phyloP scores from a whole-genome alignment of 2,888 invertebrate species.

The Gibbula magus region DNA sequence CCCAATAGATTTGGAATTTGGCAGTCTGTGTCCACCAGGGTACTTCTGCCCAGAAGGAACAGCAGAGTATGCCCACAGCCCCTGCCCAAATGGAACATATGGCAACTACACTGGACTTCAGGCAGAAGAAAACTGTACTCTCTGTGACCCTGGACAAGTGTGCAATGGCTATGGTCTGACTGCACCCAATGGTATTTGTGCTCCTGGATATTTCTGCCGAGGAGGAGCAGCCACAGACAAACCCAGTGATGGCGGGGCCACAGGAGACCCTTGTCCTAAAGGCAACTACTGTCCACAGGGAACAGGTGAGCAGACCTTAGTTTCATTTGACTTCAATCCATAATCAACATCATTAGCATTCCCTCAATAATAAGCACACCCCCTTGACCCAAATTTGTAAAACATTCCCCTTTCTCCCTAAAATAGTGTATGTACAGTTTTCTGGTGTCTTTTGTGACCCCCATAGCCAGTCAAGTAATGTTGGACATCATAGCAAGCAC shows the following conservation, averaged over 20 bases:
- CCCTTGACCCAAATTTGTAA: too few relatives aligned
- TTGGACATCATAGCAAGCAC: too few relatives aligned
- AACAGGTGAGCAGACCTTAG: constrained; percentile 52
- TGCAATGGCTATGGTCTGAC: constrained; percentile 67
- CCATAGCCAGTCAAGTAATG: too few relatives aligned
- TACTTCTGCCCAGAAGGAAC: constrained; percentile 70
- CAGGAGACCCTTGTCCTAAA: constrained; percentile 69
- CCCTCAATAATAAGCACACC: too few relatives aligned
- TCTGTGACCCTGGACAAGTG: constrained; percentile 68
- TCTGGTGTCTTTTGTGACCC: too few relatives aligned
- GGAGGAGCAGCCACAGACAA: constrained; percentile 62
- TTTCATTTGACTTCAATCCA: too few relatives aligned
- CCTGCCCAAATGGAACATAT: constrained; percentile 72
- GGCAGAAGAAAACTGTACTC: constrained; percentile 58
- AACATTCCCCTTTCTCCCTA: too few relatives aligned
- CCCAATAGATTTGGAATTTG: constrained; percentile 54
- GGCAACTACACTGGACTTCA: constrained; percentile 65
- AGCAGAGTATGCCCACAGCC: constrained; percentile 54
- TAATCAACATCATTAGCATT: too few relatives aligned
- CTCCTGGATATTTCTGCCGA: constrained; percentile 70
- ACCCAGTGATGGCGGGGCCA: constrained; percentile 70
- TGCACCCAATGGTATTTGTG: constrained; percentile 66
- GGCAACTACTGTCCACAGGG: constrained; percentile 70
- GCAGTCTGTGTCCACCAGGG: constrained; percentile 69
- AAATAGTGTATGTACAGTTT: too few relatives aligned